phyloP scores from a whole-genome alignment of 2,797 vertebrate species.

The Acropternis orthonyx region DNA sequence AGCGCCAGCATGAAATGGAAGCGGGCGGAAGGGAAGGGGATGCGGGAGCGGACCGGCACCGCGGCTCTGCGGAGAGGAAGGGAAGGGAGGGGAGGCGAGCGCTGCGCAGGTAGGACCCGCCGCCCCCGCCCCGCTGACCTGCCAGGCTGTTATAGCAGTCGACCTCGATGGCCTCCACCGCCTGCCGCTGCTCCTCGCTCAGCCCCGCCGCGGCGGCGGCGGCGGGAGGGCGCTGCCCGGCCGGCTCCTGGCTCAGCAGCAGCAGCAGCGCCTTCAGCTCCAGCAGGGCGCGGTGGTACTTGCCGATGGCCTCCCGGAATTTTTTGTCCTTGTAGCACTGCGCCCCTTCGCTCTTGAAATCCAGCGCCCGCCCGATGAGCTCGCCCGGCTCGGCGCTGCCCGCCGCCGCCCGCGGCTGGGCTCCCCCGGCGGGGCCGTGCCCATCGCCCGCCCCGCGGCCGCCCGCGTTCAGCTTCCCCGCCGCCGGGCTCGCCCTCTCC shows the following conservation, averaged over 20 bases:
- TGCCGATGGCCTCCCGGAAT: constrained; percentile 97
- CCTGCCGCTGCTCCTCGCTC: constrained; percentile 91
- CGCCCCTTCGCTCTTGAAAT: constrained; percentile 94
- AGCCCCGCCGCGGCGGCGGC: constrained; percentile 79
- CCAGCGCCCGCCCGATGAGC: constrained; percentile 88
- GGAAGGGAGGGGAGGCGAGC: not conserved
- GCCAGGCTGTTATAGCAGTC: constrained; percentile 99
- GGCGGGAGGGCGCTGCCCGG: constrained; percentile 81
- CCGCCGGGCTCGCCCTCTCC: constrained; percentile 68
- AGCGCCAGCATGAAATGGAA: not conserved
- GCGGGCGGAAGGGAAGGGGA: not conserved
- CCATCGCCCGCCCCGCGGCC: constrained; percentile 52
- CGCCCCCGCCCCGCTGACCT: constrained; percentile 76
- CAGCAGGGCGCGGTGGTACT: constrained; percentile 95
- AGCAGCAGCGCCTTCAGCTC: constrained; percentile 92
- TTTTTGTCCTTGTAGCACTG: constrained; percentile 99
- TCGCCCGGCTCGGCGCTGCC: constrained; percentile 75
- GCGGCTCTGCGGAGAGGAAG: not conserved
- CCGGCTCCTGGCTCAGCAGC: constrained; percentile 58
- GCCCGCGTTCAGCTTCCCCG: constrained; percentile 36
- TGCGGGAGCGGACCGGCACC: not conserved
- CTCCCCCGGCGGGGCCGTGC: constrained; percentile 13
- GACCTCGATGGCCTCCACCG: constrained; percentile 92
- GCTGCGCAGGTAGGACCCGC: not conserved
- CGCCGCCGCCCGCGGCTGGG: constrained; percentile 39